Base-by-base conservation (phyloP, 2,113 vertebrate species). In the Eudorcas thomsonii region DNA sequence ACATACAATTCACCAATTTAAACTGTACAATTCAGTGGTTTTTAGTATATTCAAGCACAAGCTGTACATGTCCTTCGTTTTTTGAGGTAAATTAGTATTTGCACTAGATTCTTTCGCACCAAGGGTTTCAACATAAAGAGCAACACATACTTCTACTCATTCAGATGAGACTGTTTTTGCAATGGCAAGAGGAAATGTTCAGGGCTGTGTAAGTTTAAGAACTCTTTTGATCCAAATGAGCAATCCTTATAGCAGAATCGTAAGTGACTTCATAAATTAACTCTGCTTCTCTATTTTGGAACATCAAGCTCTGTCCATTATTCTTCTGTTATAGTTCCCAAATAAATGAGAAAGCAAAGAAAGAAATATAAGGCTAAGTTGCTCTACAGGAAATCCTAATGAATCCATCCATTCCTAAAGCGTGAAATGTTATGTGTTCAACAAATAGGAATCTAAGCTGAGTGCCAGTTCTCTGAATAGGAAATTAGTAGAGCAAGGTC, bases 271-370 rank as follows among this genome's bases (percentile, higher is more conserved):
- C 84, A 28, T 23, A 94, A 95, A 48, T 48, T 78, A 92, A 78
- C 16, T 33, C 36, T 11, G 74, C 3, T 39, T 88, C 81, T 92
- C 57, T 62, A 33, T 3, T 89, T 3, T 89, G 57, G 67, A 96
- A 84, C 64, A 43, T 97, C 54, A 74, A 62, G 57, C 23, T 96
- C 90, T 93, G 28, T 25, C 60, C 57, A 45, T 93, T 93, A 97
- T 36, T 89, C 84, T 80, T 82, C 30, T 92, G 71, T 54, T 88
- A 54, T 6, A 96, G 21, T 71, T 60, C n/a, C 55, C 67, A 82
- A 87, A 91, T 36, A 88, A 97, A 94, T 25, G 21, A 83, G 19
- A 67, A 91, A 57, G 10, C 26, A 64, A 74, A 19, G 71, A 91
- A 90, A 60, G 28, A 94, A 94, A 90, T 33, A 92, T 48, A 48